Base-by-base conservation (phyloP, 2,113 vertebrate species). In the Cynocephalus volans region DNA sequence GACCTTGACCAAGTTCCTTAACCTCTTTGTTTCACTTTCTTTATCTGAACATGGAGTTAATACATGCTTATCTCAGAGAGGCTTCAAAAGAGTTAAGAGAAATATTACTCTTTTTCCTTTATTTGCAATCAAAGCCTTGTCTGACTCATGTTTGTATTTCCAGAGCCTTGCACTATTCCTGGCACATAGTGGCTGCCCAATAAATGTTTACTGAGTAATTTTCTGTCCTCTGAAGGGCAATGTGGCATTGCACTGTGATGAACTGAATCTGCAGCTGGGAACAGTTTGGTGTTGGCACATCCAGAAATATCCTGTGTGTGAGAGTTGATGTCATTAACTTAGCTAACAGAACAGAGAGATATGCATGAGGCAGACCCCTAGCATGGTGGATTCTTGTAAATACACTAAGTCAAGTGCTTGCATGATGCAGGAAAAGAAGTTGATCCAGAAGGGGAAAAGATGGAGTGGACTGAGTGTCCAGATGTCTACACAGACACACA, bases 401-500 rank as follows among this genome's bases (percentile, higher is more conserved):
- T 33, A 0, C 6, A 13, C 52, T 26, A 31, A 62, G 13, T 23
- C 0, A 58, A 72, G 60, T 41, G 10, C 4, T 3, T 26, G 1
- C 23, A 1, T 28, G 73, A 21, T 21, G 10, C 24, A 24, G 26
- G 36, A 23, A 45, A 36, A 93, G 50, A 48, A 12, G 4, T 9
- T 58, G 36, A 21, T n/a, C 6, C 33, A 69, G 23, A 76, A 72
- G 73, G 15, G 77, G 50, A 21, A 62, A 62, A 36, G 33, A 9
- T 41, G 26, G 24, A 36, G 31, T 12, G 1, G 19, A 1, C 62
- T 7, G 23, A 67, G 5, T 7, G 5, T 17, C 3, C 3, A 48
- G 28, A 9, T 41, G 10, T 52, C 64, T n/a, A 8, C 6, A 58
- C 36, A 11, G 8, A 0, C 15, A 2, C 1, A 0, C 48, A 17